A percentile compares a stretch with the other conserved stretches of the same genome.
These are phyloP conservation scores for Helicoverpa armigera DNA, from an alignment of 1,140 invertebrate species.

Conservation along the genomic window DNA sequence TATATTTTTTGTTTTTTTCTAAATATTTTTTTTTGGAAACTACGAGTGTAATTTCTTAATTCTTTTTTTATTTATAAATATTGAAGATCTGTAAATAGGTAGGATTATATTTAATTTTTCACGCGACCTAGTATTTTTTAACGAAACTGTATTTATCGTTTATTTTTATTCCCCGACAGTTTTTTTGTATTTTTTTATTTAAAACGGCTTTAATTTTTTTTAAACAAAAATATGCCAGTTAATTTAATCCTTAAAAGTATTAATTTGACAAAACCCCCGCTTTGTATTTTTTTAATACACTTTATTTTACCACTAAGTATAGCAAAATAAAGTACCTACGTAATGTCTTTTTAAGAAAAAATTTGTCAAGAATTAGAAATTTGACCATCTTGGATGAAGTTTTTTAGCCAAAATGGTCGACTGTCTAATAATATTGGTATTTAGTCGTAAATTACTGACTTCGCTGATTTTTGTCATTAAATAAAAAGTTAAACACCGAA, in stretches of 20 bases:
- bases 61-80: slow-evolving; percentile 48
- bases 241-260: slow-evolving; percentile 48
- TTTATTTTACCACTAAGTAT: slow-evolving; percentile 44
- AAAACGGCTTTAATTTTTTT: slow-evolving; percentile 53
- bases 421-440: slow-evolving; percentile 77
- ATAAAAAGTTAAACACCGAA: background rate
- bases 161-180: slow-evolving; percentile 48
- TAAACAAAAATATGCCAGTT: slow-evolving; percentile 52
- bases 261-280: slow-evolving; percentile 15
- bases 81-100: slow-evolving; percentile 73
- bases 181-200: slow-evolving; percentile 37
- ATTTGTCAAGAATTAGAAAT: slow-evolving; percentile 71
- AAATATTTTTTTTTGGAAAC: slow-evolving; percentile 30
- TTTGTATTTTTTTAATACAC: slow-evolving; percentile 45
- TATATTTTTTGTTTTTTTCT: slow-evolving; percentile 31
- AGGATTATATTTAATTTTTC: slow-evolving; percentile 65
- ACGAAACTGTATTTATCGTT: slow-evolving; percentile 22
- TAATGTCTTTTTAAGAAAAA: slow-evolving; percentile 52
- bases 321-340: slow-evolving; percentile 15
- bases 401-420: slow-evolving; percentile 73
- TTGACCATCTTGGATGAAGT: slow-evolving; percentile 74
- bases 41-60: slow-evolving; percentile 25
- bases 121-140: slow-evolving; percentile 16
- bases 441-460: slow-evolving; percentile 32
- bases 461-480: slow-evolving; percentile 35